Conservation (phyloP, 2,113 vertebrate genomes). For the Chelonoidis abingdonii region DNA sequence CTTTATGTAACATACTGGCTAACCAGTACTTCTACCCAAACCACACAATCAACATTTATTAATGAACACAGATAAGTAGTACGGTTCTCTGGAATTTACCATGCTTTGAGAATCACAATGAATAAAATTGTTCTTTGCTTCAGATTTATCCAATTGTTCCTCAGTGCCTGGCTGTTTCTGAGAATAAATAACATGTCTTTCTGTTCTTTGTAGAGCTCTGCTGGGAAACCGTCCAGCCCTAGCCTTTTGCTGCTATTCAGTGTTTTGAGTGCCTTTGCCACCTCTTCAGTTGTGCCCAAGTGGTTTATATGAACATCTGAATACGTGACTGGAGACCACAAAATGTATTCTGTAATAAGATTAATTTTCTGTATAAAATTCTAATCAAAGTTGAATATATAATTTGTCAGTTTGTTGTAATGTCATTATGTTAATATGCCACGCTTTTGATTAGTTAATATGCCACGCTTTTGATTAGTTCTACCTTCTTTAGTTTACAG, state of each 20-base stretch:
- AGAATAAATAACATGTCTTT: neutral
- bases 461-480: constrained; percentile 33
- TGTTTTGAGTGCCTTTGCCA: constrained; percentile 54
- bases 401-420: neutral
- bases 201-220: constrained; percentile 41
- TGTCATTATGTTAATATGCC: constrained; percentile 31
- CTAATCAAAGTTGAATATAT: constrained; percentile 26
- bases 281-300: constrained; percentile 47
- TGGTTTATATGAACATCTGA: constrained; percentile 64
- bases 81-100: neutral
- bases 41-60: too few relatives aligned
- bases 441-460: constrained; percentile 33
- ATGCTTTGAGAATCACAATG: neutral
- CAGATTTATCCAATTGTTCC: neutral
- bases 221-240: constrained; percentile 49
- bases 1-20: neutral
- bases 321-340: constrained; percentile 2
- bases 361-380: constrained; percentile 11
- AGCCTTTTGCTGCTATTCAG: constrained; percentile 54
- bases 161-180: neutral
- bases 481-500: constrained; percentile 44
- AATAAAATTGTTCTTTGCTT: neutral
- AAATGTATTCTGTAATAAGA: neutral
- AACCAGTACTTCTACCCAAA: neutral
- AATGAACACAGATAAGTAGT: neutral